phyloP scores from a whole-genome alignment of 1,140 invertebrate species.

The Melipona quadrifasciata region DNA sequence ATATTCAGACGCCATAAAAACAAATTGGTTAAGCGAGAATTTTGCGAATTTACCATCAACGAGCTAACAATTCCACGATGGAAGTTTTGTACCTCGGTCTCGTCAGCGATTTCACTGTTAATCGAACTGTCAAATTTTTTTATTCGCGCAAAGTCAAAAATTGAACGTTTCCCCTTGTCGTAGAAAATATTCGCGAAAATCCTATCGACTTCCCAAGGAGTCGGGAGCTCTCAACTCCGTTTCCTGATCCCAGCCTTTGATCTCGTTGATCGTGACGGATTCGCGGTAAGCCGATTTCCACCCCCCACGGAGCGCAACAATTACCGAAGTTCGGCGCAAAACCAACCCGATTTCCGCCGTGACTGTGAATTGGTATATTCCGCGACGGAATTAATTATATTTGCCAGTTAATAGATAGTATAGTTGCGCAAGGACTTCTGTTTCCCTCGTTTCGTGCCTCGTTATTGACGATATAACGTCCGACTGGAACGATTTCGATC shows the following conservation, averaged over 20 bases:
- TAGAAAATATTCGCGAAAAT: neutral
- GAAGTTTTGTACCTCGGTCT: too few relatives aligned
- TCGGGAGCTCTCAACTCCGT: neutral
- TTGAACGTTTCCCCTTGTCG: too few relatives aligned
- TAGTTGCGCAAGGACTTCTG: conserved; percentile 21
- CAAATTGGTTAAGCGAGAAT: too few relatives aligned
- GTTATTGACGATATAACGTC: conserved; percentile 27
- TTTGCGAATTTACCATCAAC: too few relatives aligned
- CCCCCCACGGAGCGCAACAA: neutral
- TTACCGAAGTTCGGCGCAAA: neutral
- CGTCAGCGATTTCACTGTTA: too few relatives aligned
- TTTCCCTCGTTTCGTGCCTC: conserved; percentile 40
- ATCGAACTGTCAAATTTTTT: too few relatives aligned
- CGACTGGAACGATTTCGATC: conserved; percentile 3
- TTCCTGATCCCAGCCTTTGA: neutral
- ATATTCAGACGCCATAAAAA: too few relatives aligned
- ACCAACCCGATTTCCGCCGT: conserved; percentile 10
- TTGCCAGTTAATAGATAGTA: conserved; percentile 23
- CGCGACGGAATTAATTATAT: neutral
- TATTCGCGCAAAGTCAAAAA: too few relatives aligned
- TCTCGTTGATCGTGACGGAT: neutral
- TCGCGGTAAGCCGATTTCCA: neutral
- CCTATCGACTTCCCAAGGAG: neutral
- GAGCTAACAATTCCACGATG: too few relatives aligned
- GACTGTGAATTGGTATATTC: conserved; percentile 35